A percentile compares a stretch with the other conserved stretches of the same genome.
Evolutionary conservation across 2,888 invertebrate genomes (phyloP).

Genomic region (Nymphalis polychloros): DNA sequence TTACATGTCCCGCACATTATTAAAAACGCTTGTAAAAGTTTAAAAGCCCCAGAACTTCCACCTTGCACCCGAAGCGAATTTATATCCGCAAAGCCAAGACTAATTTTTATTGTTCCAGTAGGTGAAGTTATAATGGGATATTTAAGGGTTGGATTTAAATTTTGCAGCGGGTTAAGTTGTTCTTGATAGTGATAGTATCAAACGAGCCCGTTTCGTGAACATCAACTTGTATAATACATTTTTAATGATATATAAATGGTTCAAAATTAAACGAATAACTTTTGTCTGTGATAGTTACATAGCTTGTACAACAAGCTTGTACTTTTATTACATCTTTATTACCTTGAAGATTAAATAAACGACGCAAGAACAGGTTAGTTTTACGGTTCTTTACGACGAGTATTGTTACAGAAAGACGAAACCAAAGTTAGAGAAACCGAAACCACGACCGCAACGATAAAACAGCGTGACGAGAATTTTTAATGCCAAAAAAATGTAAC

Average conservation of each 20-base stretch:
- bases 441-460: not conserved
- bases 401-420: not conserved
- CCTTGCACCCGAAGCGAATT: slow-evolving; percentile 32
- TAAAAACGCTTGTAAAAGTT: slow-evolving; percentile 69
- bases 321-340: too few species aligned
- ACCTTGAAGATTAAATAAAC: too few species aligned
- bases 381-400: too few species aligned
- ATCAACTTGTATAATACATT: not conserved
- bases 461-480: slow-evolving; percentile 28
- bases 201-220: not conserved
- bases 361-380: too few species aligned
- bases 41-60: slow-evolving; percentile 41
- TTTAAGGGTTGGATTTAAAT: slow-evolving; percentile 20
- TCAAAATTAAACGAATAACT: not conserved
- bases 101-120: slow-evolving; percentile 37
- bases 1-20: slow-evolving; percentile 75
- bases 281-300: not conserved
- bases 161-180: slow-evolving; percentile 2
- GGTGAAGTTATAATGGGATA: slow-evolving; percentile 35
- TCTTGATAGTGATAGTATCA: slow-evolving; percentile 6
- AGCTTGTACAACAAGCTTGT: too few species aligned
- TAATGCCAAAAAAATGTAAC: slow-evolving; percentile 23
- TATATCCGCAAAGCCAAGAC: slow-evolving; percentile 35
- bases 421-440: not conserved
- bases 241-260: not conserved